phyloP scores from a whole-genome alignment of 37 sponge, comb jelly and placozoan genomes.

The Tethya wilhelma region DNA sequence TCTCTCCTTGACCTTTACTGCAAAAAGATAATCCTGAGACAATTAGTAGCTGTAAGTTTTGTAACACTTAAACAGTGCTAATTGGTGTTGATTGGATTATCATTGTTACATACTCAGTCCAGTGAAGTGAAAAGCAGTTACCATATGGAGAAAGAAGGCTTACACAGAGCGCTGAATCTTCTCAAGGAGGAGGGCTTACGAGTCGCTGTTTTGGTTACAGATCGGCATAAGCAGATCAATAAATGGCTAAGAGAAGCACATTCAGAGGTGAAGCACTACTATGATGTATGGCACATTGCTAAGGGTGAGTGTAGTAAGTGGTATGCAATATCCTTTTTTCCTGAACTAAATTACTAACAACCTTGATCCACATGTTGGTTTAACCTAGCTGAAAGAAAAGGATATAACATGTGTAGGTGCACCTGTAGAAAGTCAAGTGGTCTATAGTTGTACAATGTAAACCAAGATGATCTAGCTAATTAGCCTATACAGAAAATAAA shows the following conservation, averaged over 20 bases:
- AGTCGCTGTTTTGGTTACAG: constrained; percentile 27
- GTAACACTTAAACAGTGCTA: too few relatives aligned
- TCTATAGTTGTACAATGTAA: too few relatives aligned
- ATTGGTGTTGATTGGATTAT: too few relatives aligned
- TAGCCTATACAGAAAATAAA: too few relatives aligned
- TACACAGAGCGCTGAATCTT: constrained; percentile 7
- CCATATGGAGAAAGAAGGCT: constrained; percentile 71
- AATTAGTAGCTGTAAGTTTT: too few relatives aligned
- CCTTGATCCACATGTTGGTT: neutral
- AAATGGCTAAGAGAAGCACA: constrained; percentile 38
- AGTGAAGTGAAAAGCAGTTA: constrained; percentile 31
- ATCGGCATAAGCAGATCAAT: constrained; percentile 52
- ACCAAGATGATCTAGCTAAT: too few relatives aligned
- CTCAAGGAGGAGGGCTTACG: constrained; percentile 19
- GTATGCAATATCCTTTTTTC: neutral
- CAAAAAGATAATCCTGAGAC: constrained; percentile 36
- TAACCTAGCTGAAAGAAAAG: too few relatives aligned
- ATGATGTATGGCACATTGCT: constrained; percentile 73
- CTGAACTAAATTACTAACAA: neutral
- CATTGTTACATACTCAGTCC: neutral
- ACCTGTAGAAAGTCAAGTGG: too few relatives aligned
- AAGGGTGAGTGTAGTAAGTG: constrained; percentile 36
- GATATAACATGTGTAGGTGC: too few relatives aligned
- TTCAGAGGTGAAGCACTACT: constrained; percentile 44
- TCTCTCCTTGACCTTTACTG: constrained; percentile 40